Base-by-base conservation (phyloP, 2,888 invertebrate species). In the Flexamia atlantica region DNA sequence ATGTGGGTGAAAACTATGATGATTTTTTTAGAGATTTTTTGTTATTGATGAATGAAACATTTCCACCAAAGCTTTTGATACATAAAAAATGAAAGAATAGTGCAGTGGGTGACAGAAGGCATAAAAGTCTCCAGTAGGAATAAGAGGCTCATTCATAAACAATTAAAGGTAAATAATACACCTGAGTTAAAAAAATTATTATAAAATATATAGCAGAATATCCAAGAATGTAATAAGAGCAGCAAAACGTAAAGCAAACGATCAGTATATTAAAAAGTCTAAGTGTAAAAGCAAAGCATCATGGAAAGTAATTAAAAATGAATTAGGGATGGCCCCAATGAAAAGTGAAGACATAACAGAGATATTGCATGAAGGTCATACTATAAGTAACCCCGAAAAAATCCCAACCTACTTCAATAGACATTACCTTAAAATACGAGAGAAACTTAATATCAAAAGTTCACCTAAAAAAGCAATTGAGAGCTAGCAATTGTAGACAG, bases 291-390 rank as follows among this genome's bases (percentile, higher is more conserved):
- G 46, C 46, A 4, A 46, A 28, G 70, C 82, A 64, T 46, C 42
- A 17, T 68, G 82, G 82, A 36, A 20, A 40, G 36, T 68, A 42
- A 68, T 82, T 23, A 82, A 70, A 40, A 68, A 70, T 23, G 50
- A 82, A 28, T 2, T 42, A 20, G 68, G 70, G 3, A 40, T 46
- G 68, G 17, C 5, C 17, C 5, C 23, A 36, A 20, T 25, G 36
- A 42, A 40, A 30, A 32, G 20, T 64, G 23, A 70, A 4, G 17
- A 82, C 68, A 68, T 82, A 25, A 68, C 23, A 23, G 68, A 70
- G 70, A 70, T 42, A 42, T 14, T 82, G 17, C 1, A 46, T 23
- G 25, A 68, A 17, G 28, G 30, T 7, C 10, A 25, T 7, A 46
- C 46, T 23, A 40, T 46, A 60, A 25, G 14, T 25, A 42, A 82